phyloP scores from a whole-genome alignment of 64 coral and sea anemone genomes.

The Hydrozoanthus tunicans region DNA sequence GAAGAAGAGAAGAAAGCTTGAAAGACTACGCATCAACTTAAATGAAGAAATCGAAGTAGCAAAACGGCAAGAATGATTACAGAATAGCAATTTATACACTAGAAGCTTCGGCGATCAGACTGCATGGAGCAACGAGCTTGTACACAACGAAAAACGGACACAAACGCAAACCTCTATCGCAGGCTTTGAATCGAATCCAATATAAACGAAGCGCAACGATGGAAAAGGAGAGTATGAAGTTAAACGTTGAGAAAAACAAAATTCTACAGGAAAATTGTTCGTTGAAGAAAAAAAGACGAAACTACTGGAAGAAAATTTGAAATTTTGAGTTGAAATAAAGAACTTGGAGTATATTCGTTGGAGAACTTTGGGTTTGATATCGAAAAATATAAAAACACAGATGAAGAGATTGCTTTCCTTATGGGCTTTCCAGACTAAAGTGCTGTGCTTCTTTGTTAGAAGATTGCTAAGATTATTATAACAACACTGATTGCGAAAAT shows the following conservation, averaged over 20 bases:
- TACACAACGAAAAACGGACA: neutral
- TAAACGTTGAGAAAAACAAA: constrained; percentile 19
- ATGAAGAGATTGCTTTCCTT: constrained; percentile 31
- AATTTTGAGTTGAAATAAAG: neutral
- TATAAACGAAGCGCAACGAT: neutral
- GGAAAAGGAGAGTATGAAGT: constrained; percentile 21
- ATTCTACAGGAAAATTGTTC: neutral
- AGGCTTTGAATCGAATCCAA: neutral
- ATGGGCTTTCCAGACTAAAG: constrained; percentile 18
- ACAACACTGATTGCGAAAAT: too few species aligned
- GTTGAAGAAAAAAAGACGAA: neutral
- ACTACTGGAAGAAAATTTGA: neutral
- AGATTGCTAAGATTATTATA: too few species aligned
- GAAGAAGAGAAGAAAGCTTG: neutral
- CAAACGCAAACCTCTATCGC: neutral
- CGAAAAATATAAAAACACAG: constrained; percentile 6
- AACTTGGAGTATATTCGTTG: neutral
- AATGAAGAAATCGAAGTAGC: too few species aligned
- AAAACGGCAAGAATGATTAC: neutral
- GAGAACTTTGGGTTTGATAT: constrained; percentile 35
- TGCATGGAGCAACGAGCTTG: neutral
- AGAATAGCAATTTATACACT: constrained; percentile 2
- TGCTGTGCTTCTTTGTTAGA: too few species aligned
- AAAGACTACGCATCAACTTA: too few species aligned
- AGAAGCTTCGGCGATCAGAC: neutral